Evolutionary conservation across 2,888 invertebrate species (phyloP), one percentile per base, ranked within the genome.

Genomic region (Mesorhabditis belari): DNA sequence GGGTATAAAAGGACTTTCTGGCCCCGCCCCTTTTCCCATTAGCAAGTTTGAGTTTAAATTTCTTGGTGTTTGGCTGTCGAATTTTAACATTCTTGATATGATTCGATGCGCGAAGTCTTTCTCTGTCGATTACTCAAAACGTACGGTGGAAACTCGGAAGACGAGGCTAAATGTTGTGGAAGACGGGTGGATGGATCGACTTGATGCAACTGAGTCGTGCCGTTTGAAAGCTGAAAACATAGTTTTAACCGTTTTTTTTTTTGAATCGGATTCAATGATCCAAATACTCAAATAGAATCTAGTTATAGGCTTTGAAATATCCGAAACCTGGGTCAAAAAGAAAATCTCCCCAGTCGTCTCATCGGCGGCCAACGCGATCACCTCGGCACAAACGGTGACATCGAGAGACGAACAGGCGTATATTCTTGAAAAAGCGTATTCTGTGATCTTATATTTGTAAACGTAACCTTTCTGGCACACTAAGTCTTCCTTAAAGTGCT

Each of bases 381-480:
- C 79, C 65, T 77, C 75, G 1, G 75, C 74, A 55, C 79, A 79
- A 35, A 71, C 75, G 53, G 64, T 66, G 0, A 64, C 17, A 6
- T 60, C 57, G 1, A 63, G 63, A 5, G 66, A 63, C 26, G 66
- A 64, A 51, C 76, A 76, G 3, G 73, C 63, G 57, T 75, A 74
- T 58, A 67, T 69, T 58, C 74, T 75, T 54, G 50, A 66, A 57
- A 44, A 28, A 1, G 6, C 17, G 26, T 56, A 17, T 17, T 56
- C 35, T 29, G 9, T 6, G 19, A 3, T 17, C 2, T 26, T 54
- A 12, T 25, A 19, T 3, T 17, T 19, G 55, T 19, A 2, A 19
- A 6, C 12, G 9, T 24, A 17, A 12, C 19, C n/a, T 29, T 28
- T 56, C 5, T 3, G 3, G 23, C 29, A 19, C 3, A 50, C 5